Evolutionary conservation across 2,113 vertebrate species (phyloP).

Genomic region (Brevimyrus niger): DNA sequence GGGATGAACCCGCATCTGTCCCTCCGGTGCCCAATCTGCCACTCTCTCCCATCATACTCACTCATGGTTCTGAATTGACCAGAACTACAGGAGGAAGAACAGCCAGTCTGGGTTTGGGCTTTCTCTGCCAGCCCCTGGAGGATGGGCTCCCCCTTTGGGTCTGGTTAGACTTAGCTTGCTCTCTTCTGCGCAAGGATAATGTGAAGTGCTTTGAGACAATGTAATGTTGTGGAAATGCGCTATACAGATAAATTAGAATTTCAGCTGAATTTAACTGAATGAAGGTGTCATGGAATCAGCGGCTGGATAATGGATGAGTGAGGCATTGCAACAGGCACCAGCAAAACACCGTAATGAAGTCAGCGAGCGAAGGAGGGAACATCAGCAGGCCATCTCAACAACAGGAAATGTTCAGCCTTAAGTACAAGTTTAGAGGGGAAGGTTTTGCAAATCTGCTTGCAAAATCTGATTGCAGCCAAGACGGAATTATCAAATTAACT

Average conservation of each 20-base stretch:
- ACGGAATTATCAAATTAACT: conserved; percentile 46
- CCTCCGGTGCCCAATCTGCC: neutral
- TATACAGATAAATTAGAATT: neutral
- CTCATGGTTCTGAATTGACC: neutral
- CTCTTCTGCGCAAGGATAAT: neutral
- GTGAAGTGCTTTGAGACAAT: neutral
- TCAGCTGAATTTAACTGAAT: neutral
- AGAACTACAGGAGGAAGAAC: neutral
- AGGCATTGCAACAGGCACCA: neutral
- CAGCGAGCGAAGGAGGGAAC: neutral
- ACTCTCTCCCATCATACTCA: neutral
- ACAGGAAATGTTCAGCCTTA: neutral
- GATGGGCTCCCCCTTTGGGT: no score
- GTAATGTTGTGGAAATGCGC: neutral
- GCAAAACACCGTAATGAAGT: neutral
- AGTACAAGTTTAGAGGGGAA: neutral
- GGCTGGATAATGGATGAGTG: neutral
- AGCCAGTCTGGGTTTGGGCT: neutral
- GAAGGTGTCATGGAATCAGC: neutral
- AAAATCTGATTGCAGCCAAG: conserved; percentile 43
- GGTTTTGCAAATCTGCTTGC: conserved; percentile 13
- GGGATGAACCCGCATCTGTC: neutral
- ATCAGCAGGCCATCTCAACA: neutral
- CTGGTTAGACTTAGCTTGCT: neutral
- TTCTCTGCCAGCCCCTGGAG: no score